Percentiles rank a stretch among this genome's conserved stretches.
These are phyloP conservation scores for Diacarnus erythraeanus DNA, from an alignment of 37 sponge, comb jelly and placozoan species.

Conservation along the genomic window DNA sequence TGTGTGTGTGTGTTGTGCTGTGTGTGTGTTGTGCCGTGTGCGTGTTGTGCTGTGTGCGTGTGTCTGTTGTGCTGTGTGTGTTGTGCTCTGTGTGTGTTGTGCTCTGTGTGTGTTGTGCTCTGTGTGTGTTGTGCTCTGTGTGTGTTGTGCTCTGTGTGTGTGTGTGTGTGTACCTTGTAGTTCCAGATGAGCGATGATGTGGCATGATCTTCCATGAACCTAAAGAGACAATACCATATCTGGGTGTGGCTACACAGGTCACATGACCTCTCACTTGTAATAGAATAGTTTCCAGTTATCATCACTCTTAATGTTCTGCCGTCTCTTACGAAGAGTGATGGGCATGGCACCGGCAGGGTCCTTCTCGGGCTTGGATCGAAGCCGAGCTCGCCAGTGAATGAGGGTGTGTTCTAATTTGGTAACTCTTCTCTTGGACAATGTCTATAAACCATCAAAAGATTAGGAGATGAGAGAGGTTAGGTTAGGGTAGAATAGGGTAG, in stretches of 20 bases:
- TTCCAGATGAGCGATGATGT: conserved; percentile 97
- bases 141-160: not conserved
- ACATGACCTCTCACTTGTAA: conserved; percentile 61
- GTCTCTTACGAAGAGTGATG: conserved; percentile 82
- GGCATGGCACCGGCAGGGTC: conserved; percentile 33
- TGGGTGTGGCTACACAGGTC: not conserved
- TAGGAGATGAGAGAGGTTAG: too few relatives aligned
- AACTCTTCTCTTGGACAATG: conserved; percentile 45
- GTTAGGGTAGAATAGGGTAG: too few relatives aligned
- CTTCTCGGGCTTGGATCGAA: conserved; percentile 70
- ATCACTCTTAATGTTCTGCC: conserved; percentile 85
- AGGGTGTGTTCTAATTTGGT: conserved; percentile 81
- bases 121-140: too few relatives aligned
- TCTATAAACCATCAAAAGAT: conserved; percentile 22
- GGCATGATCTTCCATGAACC: conserved; percentile 94
- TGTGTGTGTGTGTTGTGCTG: too few relatives aligned
- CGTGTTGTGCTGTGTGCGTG: too few relatives aligned
- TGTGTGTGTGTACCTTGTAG: conserved; percentile 70
- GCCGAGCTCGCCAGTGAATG: conserved; percentile 90
- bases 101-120: too few relatives aligned
- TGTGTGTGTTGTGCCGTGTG: too few relatives aligned
- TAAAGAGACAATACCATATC: conserved; percentile 7
- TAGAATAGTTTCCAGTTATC: conserved; percentile 96
- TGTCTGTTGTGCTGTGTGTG: too few relatives aligned
- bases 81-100: too few relatives aligned